Percentiles rank a stretch among this genome's conserved stretches.
These are phyloP conservation scores for Antedon mediterranea DNA, from an alignment of 53 echinoderm and acorn worm genomes.

Conservation along the genomic window DNA sequence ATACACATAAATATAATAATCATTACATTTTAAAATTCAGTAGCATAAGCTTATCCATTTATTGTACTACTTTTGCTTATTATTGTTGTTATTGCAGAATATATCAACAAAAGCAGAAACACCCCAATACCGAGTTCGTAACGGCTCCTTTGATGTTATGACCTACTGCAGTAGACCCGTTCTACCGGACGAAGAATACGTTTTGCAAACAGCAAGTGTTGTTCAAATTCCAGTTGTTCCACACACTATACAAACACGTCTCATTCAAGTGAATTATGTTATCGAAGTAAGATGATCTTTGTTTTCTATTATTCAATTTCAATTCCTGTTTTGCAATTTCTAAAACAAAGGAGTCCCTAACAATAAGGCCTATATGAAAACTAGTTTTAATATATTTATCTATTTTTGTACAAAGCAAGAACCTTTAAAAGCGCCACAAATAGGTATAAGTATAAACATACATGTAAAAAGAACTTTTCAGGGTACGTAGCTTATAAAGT, in stretches of 20 bases:
- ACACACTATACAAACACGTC: conserved; percentile 41
- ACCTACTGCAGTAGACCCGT: conserved; percentile 85
- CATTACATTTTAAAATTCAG: no score
- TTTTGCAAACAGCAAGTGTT: conserved; percentile 76
- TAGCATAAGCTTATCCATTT: no score
- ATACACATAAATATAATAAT: no score
- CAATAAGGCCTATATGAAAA: neutral
- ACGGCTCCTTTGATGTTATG: conserved; percentile 81
- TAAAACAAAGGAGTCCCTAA: no score
- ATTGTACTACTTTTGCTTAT: no score
- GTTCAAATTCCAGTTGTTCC: conserved; percentile 88
- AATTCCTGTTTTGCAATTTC: neutral
- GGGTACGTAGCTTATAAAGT: no score
- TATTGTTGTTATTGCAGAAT: no score
- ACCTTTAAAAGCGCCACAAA: no score
- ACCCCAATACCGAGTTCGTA: conserved; percentile 46
- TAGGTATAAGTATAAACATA: no score
- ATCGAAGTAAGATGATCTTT: conserved; percentile 47
- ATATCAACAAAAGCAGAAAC: conserved; percentile 57
- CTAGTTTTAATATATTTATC: neutral
- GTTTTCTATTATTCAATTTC: neutral
- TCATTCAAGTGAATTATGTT: conserved; percentile 54
- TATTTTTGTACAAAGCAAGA: no score
- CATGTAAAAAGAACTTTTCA: no score
- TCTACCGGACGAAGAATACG: conserved; percentile 69